Conservation (phyloP, 2,113 vertebrate species). For the Chrysochloris asiatica region DNA sequence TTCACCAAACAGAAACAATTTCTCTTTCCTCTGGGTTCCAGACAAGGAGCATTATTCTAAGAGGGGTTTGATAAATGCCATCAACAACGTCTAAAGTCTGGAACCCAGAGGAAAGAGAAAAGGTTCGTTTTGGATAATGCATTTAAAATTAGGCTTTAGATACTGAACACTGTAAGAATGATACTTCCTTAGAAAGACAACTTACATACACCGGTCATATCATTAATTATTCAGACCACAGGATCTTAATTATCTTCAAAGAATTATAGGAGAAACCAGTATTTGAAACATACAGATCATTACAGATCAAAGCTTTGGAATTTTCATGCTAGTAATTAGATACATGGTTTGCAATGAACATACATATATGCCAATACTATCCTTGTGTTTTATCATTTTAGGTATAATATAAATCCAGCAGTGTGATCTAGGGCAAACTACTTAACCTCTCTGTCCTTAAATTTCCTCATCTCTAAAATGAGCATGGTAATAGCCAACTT, state of each 20-base stretch:
- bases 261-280: neutral
- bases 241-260: neutral
- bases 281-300: neutral
- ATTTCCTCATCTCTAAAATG: neutral
- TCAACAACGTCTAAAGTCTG: accelerated
- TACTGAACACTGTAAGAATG: no score
- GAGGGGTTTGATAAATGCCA: neutral
- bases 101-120: neutral
- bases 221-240: neutral
- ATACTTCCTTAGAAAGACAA: no score
- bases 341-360: neutral
- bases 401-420: neutral
- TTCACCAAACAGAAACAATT: no score
- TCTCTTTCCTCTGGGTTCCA: neutral
- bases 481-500: neutral
- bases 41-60: no score
- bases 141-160: conserved; percentile 45
- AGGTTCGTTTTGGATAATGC: neutral
- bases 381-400: neutral
- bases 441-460: neutral
- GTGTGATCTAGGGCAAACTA: neutral
- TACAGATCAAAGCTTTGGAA: neutral
- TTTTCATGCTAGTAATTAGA: neutral
- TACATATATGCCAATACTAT: neutral
- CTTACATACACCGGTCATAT: neutral